Percentiles rank a stretch among this genome's conserved stretches.
Evolutionary conservation across 2,797 vertebrate genomes (phyloP).

Genomic region (Pogonophryne albipinna): DNA sequence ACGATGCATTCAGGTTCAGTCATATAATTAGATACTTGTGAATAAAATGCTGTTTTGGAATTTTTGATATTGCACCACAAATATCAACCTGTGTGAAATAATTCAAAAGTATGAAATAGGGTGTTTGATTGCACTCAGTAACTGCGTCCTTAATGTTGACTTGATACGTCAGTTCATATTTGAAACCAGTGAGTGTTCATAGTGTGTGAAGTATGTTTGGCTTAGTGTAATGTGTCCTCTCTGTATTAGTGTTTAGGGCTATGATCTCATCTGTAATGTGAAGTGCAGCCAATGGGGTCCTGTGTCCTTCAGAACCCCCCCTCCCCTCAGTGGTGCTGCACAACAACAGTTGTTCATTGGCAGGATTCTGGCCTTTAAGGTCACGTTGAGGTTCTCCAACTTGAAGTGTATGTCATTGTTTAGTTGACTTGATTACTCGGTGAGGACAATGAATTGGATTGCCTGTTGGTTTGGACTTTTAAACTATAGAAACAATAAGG

Average conservation of each 20-base stretch:
- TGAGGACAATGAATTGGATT: background rate
- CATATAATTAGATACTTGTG: no score
- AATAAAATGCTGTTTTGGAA: background rate
- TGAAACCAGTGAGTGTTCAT: conserved; percentile 6
- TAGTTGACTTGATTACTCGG: conserved; percentile 1
- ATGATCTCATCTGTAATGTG: conserved; percentile 72
- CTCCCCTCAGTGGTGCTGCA: conserved; percentile 6
- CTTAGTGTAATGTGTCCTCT: conserved; percentile 28
- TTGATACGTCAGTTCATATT: conserved; percentile 7
- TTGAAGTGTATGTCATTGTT: conserved; percentile 11
- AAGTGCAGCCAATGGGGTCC: conserved; percentile 66
- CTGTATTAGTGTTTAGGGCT: conserved; percentile 21
- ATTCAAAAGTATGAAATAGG: background rate
- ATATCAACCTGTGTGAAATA: background rate
- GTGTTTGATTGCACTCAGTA: background rate
- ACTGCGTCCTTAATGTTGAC: background rate
- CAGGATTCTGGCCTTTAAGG: conserved; percentile 36
- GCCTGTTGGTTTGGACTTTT: background rate
- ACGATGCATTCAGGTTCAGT: conserved; percentile 2
- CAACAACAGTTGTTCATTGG: conserved; percentile 53
- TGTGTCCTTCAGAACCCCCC: conserved; percentile 62
- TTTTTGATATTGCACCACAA: background rate
- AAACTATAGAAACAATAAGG: background rate
- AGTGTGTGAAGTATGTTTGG: conserved; percentile 35
- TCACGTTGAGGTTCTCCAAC: conserved; percentile 45